Evolutionary conservation across 2,888 invertebrate species (phyloP).

Genomic region (Pachymerium ferrugineum): DNA sequence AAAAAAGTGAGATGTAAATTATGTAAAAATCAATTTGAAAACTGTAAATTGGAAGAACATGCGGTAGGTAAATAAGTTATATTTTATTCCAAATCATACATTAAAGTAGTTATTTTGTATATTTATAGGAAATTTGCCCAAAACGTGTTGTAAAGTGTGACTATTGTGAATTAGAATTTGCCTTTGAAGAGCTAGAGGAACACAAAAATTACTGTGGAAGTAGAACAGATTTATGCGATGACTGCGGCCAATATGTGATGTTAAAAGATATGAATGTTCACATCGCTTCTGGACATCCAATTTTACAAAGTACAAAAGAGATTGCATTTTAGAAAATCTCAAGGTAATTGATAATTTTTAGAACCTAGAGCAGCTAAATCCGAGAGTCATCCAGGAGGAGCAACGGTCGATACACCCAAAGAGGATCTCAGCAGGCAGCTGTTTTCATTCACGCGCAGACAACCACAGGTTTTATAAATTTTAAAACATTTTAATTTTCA

Average conservation of each 20-base stretch:
- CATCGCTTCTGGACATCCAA: conserved; percentile 20
- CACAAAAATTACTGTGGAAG: conserved; percentile 67
- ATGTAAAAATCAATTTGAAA: conserved; percentile 46
- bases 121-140: conserved; percentile 55
- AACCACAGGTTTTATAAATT: too few relatives aligned
- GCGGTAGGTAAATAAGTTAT: conserved; percentile 40
- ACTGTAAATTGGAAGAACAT: conserved; percentile 44
- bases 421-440: too few relatives aligned
- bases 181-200: conserved; percentile 56
- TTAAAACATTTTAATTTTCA: too few relatives aligned
- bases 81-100: too few relatives aligned
- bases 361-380: too few relatives aligned
- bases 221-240: conserved; percentile 62
- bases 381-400: too few relatives aligned
- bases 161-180: conserved; percentile 62
- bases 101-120: too few relatives aligned
- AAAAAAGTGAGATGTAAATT: conserved; percentile 50
- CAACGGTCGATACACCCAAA: too few relatives aligned
- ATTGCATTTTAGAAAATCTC: not conserved
- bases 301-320: conserved; percentile 28
- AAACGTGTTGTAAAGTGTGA: conserved; percentile 58
- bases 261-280: conserved; percentile 64
- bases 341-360: not conserved
- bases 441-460: too few relatives aligned
- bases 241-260: conserved; percentile 65